Percentiles rank a stretch among this genome's conserved stretches.
These are phyloP conservation scores for Myotis yumanensis DNA, from an alignment of 2,113 vertebrate genomes.

Conservation along the genomic window DNA sequence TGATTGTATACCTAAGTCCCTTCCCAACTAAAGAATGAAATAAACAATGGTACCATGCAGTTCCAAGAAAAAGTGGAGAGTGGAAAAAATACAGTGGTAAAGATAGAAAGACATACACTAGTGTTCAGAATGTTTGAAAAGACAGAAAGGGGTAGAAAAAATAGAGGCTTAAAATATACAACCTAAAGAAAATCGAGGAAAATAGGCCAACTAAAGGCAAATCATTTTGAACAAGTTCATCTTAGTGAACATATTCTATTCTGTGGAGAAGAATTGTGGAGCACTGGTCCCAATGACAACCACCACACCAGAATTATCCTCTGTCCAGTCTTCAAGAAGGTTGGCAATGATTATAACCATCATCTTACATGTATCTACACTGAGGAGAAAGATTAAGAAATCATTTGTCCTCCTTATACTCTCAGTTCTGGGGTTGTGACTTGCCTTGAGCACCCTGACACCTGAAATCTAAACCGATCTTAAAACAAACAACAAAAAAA, in stretches of 20 bases:
- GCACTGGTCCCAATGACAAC: accelerated
- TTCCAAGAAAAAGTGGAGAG: neutral
- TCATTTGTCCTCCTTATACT: neutral
- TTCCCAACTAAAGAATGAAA: neutral
- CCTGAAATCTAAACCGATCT: neutral
- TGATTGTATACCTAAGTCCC: neutral
- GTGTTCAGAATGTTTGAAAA: neutral
- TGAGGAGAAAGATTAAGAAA: neutral
- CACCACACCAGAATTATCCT: neutral
- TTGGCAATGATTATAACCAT: neutral
- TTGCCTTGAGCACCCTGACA: neutral
- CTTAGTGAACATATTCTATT: neutral
- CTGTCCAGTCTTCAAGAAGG: neutral
- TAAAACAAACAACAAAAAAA: neutral
- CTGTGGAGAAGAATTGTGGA: neutral
- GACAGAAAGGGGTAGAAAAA: neutral
- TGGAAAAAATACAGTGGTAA: neutral
- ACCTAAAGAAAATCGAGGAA: neutral
- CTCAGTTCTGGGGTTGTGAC: neutral
- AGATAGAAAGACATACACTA: neutral
- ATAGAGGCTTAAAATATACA: neutral
- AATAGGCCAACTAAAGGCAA: neutral
- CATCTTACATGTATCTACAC: neutral
- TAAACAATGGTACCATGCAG: neutral
- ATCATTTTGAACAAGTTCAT: neutral